Evolutionary conservation across 2,888 invertebrate species (phyloP).

Genomic region (Villa cingulata): DNA sequence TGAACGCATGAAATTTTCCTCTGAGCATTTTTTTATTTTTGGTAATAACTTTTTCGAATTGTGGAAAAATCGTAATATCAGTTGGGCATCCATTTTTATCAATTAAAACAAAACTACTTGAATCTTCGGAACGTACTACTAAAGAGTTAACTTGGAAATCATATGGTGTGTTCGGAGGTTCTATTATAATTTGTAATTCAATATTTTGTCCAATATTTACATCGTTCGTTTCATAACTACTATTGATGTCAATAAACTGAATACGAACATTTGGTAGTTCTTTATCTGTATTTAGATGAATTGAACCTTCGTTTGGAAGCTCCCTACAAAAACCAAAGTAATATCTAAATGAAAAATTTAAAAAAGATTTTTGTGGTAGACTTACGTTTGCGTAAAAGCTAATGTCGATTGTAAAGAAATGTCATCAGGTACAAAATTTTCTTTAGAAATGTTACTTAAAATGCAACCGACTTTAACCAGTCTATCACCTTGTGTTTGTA

Average conservation of each 20-base stretch:
- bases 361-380: constrained; percentile 9
- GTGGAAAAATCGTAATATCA: constrained; percentile 44
- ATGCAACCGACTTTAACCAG: constrained; percentile 68
- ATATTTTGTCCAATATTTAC: constrained; percentile 54
- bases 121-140: constrained; percentile 63
- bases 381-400: constrained; percentile 41
- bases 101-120: constrained; percentile 58
- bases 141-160: constrained; percentile 67
- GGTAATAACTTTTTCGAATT: constrained; percentile 32
- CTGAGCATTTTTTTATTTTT: constrained; percentile 36
- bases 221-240: constrained; percentile 45
- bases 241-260: constrained; percentile 44
- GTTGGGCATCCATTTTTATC: constrained; percentile 71
- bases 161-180: constrained; percentile 37
- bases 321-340: constrained; percentile 30
- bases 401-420: constrained; percentile 44
- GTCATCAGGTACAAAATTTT: constrained; percentile 34
- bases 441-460: constrained; percentile 37
- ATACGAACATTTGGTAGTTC: constrained; percentile 40
- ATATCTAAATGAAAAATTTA: neutral
- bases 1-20: constrained; percentile 67
- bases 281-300: constrained; percentile 19
- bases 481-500: constrained; percentile 73
- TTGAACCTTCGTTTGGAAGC: constrained; percentile 36
- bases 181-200: constrained; percentile 47